These are phyloP conservation scores for Napeogenes sylphis DNA, from an alignment of 2,888 invertebrate species.

Conservation along the genomic window DNA sequence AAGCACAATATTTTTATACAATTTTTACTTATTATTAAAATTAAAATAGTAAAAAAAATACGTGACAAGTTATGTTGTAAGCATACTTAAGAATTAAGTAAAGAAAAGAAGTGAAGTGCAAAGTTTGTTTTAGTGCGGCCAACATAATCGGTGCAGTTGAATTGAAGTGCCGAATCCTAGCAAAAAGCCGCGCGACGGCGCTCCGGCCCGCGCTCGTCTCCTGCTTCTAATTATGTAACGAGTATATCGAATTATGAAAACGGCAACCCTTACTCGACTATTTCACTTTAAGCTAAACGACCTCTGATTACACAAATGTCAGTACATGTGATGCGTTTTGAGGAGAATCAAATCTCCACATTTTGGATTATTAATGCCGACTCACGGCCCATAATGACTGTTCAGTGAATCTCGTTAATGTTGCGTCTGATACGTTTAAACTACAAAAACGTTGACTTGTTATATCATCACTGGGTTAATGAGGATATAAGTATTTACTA, in stretches of 20 bases:
- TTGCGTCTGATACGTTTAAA: constrained; percentile 5
- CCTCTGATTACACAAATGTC: constrained; percentile 4
- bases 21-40: too few species aligned
- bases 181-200: constrained; percentile 36
- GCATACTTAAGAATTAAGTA: not conserved
- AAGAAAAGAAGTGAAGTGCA: constrained; percentile 6
- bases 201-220: constrained; percentile 13
- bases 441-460: constrained; percentile 1
- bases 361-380: constrained; percentile 32
- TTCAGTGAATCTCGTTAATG: constrained; percentile 1
- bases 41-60: not conserved
- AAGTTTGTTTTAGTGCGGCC: constrained; percentile 11
- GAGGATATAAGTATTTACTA: too few species aligned
- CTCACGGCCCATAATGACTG: constrained; percentile 47
- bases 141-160: constrained; percentile 12
- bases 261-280: constrained; percentile 7
- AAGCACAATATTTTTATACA: too few species aligned
- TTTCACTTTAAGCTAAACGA: constrained; percentile 13
- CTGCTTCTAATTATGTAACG: constrained; percentile 17
- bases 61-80: not conserved
- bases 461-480: not conserved
- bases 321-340: constrained; percentile 11
- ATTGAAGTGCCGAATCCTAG: constrained; percentile 27
- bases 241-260: constrained; percentile 13
- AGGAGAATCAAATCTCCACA: not conserved